Evolutionary conservation across 2,888 invertebrate species (phyloP).

Genomic region (Ectemnius continuus): DNA sequence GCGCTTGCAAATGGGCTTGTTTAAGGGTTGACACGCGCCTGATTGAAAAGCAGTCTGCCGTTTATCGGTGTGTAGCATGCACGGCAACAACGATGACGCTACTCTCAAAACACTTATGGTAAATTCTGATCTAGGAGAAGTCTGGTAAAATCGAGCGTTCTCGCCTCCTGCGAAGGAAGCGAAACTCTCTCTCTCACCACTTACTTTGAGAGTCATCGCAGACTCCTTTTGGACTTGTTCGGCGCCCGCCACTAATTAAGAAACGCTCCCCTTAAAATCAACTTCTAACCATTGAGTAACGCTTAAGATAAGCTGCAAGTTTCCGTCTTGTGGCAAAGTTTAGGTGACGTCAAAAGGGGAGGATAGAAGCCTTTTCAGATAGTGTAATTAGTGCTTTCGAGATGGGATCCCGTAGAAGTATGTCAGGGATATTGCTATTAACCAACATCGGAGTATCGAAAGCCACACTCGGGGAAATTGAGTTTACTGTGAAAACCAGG

Average conservation of each 20-base stretch:
- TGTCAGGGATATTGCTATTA: too few relatives aligned
- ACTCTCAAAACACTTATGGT: constrained; percentile 49
- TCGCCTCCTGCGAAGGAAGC: constrained; percentile 47
- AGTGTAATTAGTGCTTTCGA: too few relatives aligned
- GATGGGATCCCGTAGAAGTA: too few relatives aligned
- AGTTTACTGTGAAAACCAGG: too few relatives aligned
- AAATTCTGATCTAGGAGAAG: constrained; percentile 60
- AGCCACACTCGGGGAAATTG: too few relatives aligned
- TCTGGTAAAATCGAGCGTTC: constrained; percentile 49
- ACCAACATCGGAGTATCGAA: too few relatives aligned
- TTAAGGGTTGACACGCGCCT: too few relatives aligned
- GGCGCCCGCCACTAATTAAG: constrained; percentile 57
- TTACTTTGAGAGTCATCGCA: constrained; percentile 42
- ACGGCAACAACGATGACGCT: too few relatives aligned
- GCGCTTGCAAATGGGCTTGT: too few relatives aligned
- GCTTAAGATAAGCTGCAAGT: constrained; percentile 15
- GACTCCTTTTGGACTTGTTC: constrained; percentile 25
- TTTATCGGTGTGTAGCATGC: constrained; percentile 38
- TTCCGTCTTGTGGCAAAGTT: not conserved
- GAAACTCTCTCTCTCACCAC: not conserved
- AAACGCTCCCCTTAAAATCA: constrained; percentile 52
- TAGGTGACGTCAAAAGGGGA: not conserved
- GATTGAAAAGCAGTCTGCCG: constrained; percentile 11
- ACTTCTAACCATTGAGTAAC: constrained; percentile 36
- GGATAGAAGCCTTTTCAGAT: too few relatives aligned